Evolutionary conservation across 2,797 vertebrate genomes (phyloP), one percentile per base, ranked within the genome.

Genomic region (Megaceryle alcyon): DNA sequence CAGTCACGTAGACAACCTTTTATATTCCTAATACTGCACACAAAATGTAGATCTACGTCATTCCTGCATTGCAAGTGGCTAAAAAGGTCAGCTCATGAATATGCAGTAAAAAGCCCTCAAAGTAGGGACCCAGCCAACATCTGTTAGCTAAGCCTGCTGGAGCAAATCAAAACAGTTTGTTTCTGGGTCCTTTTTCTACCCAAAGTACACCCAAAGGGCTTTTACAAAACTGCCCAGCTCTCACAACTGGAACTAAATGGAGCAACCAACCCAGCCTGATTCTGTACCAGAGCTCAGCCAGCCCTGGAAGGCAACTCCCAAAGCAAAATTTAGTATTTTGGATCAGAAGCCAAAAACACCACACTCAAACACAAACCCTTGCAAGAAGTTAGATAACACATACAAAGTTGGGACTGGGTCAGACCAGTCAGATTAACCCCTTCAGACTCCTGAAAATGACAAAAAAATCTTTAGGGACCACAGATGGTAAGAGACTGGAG

Each of bases 81-180:
- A 68, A 82, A 94, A 97, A 95, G 92, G 82, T 90, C 96, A 97
- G 59, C 46, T 89, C 44, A 93, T 95, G 91, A 95, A 95, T 93
- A 94, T 95, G 72, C 26, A 95, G 70, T 19, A 71, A 79, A 57
- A n/a, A 65, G 21, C 44, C 44, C 75, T 69, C 69, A 23, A 82
- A 85, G 35, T 6, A 79, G 65, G 54, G 79, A 80, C 54, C 37
- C 43, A 51, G 64, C 35, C 82, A 95, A 73, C 87, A 92, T 94
- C 93, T 96, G 93, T 72, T 80, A 92, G 80, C 80, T 78, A 84
- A 92, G 51, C 56, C 79, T 86, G 46, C 69, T 66, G 51, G 20
- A 92, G 44, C 54, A 66, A 88, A 88, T 64, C 51, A 64, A 20
- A 94, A 41, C 66, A 59, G 35, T 75, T 93, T 69, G 72, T 86